Evolutionary conservation across 2,113 vertebrate genomes (phyloP).

Genomic region (Lathamus discolor): DNA sequence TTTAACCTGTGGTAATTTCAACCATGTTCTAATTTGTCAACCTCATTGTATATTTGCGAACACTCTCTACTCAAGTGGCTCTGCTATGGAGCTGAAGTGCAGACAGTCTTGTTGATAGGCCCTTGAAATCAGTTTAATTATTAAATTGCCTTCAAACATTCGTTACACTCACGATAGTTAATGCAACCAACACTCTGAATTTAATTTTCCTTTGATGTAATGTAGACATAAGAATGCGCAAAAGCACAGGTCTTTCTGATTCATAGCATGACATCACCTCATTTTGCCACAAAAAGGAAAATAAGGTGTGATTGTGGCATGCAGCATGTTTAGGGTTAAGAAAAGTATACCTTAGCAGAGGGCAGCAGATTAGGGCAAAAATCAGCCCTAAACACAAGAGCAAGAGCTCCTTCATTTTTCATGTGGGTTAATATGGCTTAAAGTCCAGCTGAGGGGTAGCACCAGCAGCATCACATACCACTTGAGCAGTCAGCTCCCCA

Average conservation of each 20-base stretch:
- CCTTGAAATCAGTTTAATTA: slow-evolving; percentile 60
- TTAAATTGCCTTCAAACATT: slow-evolving; percentile 35
- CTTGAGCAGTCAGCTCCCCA: not conserved
- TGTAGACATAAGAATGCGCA: not conserved
- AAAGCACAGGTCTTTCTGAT: not conserved
- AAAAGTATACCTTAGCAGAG: not conserved
- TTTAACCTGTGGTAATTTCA: slow-evolving; percentile 44
- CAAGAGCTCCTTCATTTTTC: not conserved
- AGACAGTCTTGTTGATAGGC: slow-evolving; percentile 10
- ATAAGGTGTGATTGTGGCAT: not conserved
- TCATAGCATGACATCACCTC: not conserved
- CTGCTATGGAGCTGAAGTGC: not conserved
- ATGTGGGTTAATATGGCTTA: not conserved
- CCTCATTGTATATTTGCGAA: not conserved
- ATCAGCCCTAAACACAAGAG: not conserved
- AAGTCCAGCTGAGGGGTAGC: not conserved
- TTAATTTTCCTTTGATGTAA: not conserved
- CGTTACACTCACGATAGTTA: not conserved
- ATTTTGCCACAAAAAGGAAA: not conserved
- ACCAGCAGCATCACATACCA: not conserved
- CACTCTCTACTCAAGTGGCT: slow-evolving; percentile 23
- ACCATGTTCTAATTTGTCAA: not conserved
- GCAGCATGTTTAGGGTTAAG: not conserved
- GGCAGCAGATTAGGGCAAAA: not conserved
- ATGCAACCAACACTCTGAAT: not conserved